Percentiles rank a stretch among this genome's conserved stretches.
Evolutionary conservation across 1,140 invertebrate species (phyloP).

Genomic region (Medauroidea extradentata): DNA sequence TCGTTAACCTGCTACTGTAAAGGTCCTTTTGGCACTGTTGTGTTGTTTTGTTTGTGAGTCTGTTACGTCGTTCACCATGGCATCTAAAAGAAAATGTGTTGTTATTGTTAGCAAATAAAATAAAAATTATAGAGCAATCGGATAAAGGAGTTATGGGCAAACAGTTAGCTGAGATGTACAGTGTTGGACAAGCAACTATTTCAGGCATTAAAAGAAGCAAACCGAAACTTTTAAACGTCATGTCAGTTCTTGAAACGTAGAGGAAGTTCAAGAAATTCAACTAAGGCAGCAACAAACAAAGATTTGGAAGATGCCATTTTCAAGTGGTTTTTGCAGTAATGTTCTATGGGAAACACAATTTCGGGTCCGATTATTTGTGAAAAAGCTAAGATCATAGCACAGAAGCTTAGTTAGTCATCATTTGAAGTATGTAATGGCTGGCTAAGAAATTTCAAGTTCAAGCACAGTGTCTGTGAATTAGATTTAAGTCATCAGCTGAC

Average conservation of each 20-base stretch:
- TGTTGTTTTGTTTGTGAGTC: too few relatives aligned
- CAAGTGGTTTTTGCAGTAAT: constrained; percentile 3
- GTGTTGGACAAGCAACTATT: too few relatives aligned
- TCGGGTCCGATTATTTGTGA: neutral
- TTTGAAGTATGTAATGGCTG: neutral
- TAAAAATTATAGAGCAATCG: too few relatives aligned
- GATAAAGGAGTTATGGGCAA: too few relatives aligned
- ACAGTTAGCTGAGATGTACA: too few relatives aligned
- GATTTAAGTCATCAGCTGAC: neutral
- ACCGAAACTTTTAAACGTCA: neutral
- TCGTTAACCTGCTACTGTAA: too few relatives aligned
- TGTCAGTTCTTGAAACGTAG: neutral
- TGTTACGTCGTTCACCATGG: too few relatives aligned
- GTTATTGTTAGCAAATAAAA: too few relatives aligned
- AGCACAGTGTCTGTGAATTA: neutral
- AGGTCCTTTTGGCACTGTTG: too few relatives aligned
- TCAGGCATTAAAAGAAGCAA: too few relatives aligned
- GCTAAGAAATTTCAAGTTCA: constrained; percentile 1
- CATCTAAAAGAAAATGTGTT: too few relatives aligned
- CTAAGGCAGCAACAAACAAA: neutral
- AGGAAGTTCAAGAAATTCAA: neutral
- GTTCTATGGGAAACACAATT: neutral
- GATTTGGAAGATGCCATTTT: neutral
- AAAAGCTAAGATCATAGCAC: neutral
- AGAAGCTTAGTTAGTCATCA: neutral